phyloP scores from a whole-genome alignment of 2,888 invertebrate genomes.

The Pristionchus arcanus region DNA sequence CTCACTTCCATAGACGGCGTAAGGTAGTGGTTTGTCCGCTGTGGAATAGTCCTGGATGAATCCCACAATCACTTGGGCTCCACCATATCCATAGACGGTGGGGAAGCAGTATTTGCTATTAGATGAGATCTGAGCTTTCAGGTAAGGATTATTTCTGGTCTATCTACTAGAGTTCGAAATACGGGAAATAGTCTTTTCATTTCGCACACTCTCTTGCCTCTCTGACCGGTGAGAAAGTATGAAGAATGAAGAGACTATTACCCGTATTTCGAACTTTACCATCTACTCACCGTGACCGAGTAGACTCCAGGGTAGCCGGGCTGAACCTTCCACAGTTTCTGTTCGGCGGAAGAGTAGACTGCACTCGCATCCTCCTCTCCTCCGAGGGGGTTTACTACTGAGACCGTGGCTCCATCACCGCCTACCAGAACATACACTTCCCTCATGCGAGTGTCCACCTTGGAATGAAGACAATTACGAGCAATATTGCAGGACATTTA shows the following conservation, averaged over 20 bases:
- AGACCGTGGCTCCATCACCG: not conserved
- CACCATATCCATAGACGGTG: slow-evolving; percentile 35
- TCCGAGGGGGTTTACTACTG: slow-evolving; percentile 2
- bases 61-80: slow-evolving; percentile 36
- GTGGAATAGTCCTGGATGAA: slow-evolving; percentile 32
- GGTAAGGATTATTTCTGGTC: too few species aligned
- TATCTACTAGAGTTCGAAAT: too few species aligned
- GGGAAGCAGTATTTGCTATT: slow-evolving; percentile 11
- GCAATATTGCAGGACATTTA: too few species aligned
- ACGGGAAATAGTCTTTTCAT: too few species aligned
- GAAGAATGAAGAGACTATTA: too few species aligned
- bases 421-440: slow-evolving; percentile 24
- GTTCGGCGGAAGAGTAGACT: not conserved
- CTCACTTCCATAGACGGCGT: slow-evolving; percentile 48
- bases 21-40: not conserved
- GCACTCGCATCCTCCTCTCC: not conserved
- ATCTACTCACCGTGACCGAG: slow-evolving; percentile 13
- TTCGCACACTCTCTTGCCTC: too few species aligned
- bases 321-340: not conserved
- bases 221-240: too few species aligned
- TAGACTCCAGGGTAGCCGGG: slow-evolving; percentile 19
- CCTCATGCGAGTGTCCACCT: slow-evolving; percentile 29
- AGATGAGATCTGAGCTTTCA: slow-evolving; percentile 50
- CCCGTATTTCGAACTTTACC: too few species aligned
- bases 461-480: too few species aligned